phyloP scores from a whole-genome alignment of 1,140 invertebrate genomes.

The Sarcophaga peregrina region DNA sequence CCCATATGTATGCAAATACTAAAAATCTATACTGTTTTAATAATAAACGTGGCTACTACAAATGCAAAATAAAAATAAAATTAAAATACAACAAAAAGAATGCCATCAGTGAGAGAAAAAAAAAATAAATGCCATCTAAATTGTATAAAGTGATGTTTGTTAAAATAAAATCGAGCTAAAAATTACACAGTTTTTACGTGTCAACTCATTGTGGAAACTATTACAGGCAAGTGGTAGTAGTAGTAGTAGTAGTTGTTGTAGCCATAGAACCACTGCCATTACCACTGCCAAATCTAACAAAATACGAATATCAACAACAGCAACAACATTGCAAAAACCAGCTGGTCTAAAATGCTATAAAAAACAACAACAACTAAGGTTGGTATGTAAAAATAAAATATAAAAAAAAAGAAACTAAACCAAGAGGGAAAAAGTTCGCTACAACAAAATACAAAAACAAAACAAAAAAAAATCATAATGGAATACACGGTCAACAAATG shows the following conservation, averaged over 20 bases:
- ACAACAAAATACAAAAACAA: too few species aligned
- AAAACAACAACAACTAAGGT: neutral
- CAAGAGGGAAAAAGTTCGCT: too few species aligned
- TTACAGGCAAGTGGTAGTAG: neutral
- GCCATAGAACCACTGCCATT: too few species aligned
- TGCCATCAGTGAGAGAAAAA: neutral
- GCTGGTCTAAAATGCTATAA: neutral
- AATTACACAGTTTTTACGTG: slow-evolving; percentile 21
- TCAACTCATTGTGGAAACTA: slow-evolving; percentile 1
- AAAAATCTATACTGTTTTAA: neutral
- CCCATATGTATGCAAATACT: neutral
- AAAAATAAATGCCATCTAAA: neutral
- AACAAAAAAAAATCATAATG: slow-evolving; percentile 24
- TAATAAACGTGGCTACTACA: too few species aligned
- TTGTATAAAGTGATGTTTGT: slow-evolving; percentile 15
- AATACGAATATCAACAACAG: too few species aligned
- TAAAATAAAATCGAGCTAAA: slow-evolving; percentile 20
- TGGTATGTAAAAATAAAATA: slow-evolving; percentile 4
- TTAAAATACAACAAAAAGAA: too few species aligned
- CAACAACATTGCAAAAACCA: neutral
- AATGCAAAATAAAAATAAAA: too few species aligned
- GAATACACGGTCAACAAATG: slow-evolving; percentile 18
- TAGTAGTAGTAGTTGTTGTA: too few species aligned
- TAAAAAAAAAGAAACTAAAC: neutral
- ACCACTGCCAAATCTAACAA: too few species aligned